These are phyloP conservation scores for Pelodiscus sinensis DNA, from an alignment of 2,113 vertebrate genomes.

Conservation along the genomic window DNA sequence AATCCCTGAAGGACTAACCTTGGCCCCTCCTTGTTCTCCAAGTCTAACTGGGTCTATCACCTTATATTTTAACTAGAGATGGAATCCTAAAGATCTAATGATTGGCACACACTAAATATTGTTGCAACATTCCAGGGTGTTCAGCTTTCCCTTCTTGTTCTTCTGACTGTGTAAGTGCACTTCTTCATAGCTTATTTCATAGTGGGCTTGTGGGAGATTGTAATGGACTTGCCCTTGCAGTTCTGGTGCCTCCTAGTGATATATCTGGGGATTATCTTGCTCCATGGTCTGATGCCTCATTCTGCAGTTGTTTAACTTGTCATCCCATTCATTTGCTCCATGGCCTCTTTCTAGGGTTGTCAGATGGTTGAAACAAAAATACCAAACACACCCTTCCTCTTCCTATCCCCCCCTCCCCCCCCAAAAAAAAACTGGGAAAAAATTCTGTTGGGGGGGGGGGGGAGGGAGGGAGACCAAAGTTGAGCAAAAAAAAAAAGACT, in stretches of 20 bases:
- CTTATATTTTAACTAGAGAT: background rate
- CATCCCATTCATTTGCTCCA: background rate
- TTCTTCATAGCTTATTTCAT: background rate
- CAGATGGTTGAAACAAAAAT: too few relatives aligned
- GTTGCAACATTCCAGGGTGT: background rate
- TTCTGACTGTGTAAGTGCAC: background rate
- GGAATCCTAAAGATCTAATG: background rate
- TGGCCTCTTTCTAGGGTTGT: background rate
- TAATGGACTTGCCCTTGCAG: background rate
- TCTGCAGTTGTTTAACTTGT: background rate
- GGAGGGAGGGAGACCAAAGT: too few relatives aligned
- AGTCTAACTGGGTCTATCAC: background rate
- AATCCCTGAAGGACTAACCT: background rate
- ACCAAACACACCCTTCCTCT: too few relatives aligned
- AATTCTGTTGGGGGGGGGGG: too few relatives aligned
- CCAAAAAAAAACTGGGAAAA: too few relatives aligned
- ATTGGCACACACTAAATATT: background rate
- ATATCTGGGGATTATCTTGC: background rate
- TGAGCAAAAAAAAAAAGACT: too few relatives aligned
- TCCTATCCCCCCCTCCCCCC: too few relatives aligned
- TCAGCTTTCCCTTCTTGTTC: background rate
- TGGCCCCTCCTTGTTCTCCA: background rate
- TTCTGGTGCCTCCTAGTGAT: background rate
- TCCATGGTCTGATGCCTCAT: background rate
- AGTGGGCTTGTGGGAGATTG: background rate